Conservation (phyloP, 2,797 vertebrate species). For the Iguana delicatissima region DNA sequence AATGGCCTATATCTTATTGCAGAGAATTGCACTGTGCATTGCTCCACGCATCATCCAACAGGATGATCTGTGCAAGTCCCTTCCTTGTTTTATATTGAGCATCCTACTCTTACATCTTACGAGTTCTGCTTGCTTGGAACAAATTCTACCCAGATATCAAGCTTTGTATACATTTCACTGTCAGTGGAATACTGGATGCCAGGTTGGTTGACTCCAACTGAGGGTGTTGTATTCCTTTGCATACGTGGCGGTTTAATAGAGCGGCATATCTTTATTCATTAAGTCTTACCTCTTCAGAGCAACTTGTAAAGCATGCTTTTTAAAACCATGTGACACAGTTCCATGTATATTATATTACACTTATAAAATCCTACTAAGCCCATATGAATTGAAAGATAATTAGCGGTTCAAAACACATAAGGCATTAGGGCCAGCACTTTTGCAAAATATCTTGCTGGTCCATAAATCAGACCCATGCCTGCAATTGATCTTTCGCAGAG, state of each 20-base stretch:
- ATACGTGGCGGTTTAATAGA: constrained; percentile 70
- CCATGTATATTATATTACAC: constrained; percentile 82
- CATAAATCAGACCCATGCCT: constrained; percentile 90
- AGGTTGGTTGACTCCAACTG: constrained; percentile 2
- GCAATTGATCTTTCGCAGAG: constrained; percentile 84
- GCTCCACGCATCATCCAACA: neutral
- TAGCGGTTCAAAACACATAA: constrained; percentile 86
- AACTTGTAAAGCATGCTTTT: constrained; percentile 74
- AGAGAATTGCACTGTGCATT: neutral
- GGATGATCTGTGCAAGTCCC: neutral
- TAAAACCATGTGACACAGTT: constrained; percentile 75
- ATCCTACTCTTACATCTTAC: too few species aligned
- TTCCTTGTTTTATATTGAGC: neutral
- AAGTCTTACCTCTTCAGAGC: constrained; percentile 66
- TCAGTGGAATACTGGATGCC: constrained; percentile 20
- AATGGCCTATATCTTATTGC: too few species aligned
- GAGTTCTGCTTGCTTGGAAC: neutral
- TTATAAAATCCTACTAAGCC: constrained; percentile 84
- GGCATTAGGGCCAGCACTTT: constrained; percentile 84
- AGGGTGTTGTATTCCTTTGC: constrained; percentile 19
- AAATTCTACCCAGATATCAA: constrained; percentile 27
- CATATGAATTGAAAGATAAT: constrained; percentile 93
- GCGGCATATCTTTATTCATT: constrained; percentile 74
- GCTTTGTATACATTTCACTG: neutral
- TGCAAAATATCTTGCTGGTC: constrained; percentile 89